These are phyloP conservation scores for Nephrocerus scutellatus DNA, from an alignment of 2,888 invertebrate genomes.

Conservation along the genomic window DNA sequence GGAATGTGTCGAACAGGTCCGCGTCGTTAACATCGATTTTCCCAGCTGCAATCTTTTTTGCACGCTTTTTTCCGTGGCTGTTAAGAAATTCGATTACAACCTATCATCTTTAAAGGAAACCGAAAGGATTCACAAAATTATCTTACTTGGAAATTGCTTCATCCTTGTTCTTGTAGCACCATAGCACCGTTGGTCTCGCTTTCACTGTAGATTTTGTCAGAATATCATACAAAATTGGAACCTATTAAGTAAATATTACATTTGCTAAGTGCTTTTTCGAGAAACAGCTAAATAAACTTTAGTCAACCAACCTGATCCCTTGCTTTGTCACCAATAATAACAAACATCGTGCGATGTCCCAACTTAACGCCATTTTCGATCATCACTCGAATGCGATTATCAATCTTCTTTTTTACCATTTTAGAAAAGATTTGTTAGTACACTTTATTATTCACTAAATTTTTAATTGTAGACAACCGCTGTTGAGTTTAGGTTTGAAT, in stretches of 20 bases:
- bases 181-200: constrained; percentile 86
- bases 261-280: too few species aligned
- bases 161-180: constrained; percentile 97
- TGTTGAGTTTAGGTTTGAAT: too few species aligned
- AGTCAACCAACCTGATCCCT: constrained; percentile 73
- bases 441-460: too few species aligned
- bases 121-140: neutral
- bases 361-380: constrained; percentile 94
- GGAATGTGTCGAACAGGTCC: constrained; percentile 92
- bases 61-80: constrained; percentile 87
- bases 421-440: too few species aligned
- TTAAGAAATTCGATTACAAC: constrained; percentile 9
- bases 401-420: constrained; percentile 92
- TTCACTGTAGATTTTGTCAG: constrained; percentile 89
- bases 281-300: too few species aligned
- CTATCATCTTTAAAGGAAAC: neutral
- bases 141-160: constrained; percentile 76
- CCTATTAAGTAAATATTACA: constrained; percentile 50
- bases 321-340: constrained; percentile 92
- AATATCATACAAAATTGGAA: constrained; percentile 96
- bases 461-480: too few species aligned
- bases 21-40: constrained; percentile 87
- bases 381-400: constrained; percentile 88
- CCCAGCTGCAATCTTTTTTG: constrained; percentile 85
- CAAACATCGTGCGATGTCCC: constrained; percentile 89